Percentiles rank a stretch among this genome's conserved stretches.
Evolutionary conservation across 2,888 invertebrate genomes (phyloP).

Genomic region (Liodrosophila aerea): DNA sequence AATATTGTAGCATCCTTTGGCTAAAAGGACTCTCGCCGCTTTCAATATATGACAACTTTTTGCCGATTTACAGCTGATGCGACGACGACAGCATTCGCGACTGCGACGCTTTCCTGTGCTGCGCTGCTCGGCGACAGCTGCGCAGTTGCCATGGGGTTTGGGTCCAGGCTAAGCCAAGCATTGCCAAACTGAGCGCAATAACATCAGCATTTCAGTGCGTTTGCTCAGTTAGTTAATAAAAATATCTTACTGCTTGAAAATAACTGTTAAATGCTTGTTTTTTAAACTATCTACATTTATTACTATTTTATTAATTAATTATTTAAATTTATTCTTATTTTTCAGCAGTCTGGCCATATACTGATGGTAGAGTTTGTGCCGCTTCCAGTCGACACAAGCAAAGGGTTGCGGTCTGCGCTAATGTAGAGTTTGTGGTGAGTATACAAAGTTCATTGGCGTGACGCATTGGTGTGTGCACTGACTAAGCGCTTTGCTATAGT

Average conservation of each 20-base stretch:
- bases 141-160: conserved; percentile 31
- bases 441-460: no score
- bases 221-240: no score
- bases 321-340: background rate
- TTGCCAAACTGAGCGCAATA: conserved; percentile 19
- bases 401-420: background rate
- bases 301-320: background rate
- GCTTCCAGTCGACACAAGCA: conserved; percentile 37
- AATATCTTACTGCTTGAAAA: background rate
- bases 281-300: no score
- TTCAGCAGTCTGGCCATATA: conserved; percentile 23
- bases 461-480: no score
- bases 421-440: conserved; percentile 21
- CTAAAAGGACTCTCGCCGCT: conserved; percentile 58
- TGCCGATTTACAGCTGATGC: conserved; percentile 35
- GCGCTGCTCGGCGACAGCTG: conserved; percentile 37
- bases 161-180: conserved; percentile 24
- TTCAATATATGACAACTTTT: conserved; percentile 9
- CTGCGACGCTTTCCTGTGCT: conserved; percentile 19
- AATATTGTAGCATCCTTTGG: conserved; percentile 62
- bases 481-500: no score
- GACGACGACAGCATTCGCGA: conserved; percentile 5
- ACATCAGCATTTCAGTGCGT: no score
- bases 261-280: background rate
- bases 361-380: background rate